Base-by-base conservation (phyloP, 2,888 invertebrate species). In the Aquatica leii region DNA sequence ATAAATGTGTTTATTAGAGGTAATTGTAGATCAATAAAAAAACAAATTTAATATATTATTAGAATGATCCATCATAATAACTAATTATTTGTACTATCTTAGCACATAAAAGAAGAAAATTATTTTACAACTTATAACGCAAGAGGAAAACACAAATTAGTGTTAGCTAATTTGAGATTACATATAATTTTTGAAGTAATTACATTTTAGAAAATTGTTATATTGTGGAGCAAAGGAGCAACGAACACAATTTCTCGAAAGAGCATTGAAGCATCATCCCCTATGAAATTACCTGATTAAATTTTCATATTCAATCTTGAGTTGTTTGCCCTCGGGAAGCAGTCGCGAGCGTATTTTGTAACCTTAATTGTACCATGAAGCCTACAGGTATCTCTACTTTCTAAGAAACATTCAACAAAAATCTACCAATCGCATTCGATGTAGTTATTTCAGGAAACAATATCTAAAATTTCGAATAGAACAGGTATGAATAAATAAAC, bases 241-340 rank as follows among this genome's bases (percentile, higher is more conserved):
- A 59, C 69, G 73, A 73, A 74, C 73, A 75, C 74, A 77, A 77
- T 79, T 77, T 77, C 76, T 73, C 73, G 73, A 72, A 72, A 72
- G 72, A 73, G 79, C 76, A 78, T 75, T 75, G 76, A 75, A 72
- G 76, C 80, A 79, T 81, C 80, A 81, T 82, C 84, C 85, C 85
- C 85, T 85, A 86, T 86, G 86, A 87, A 87, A 87, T 87, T 86
- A 86, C 85, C 84, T 85, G 85, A 89, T 89, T 89, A 89, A 89
- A 88, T 86, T 89, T 89, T 89, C 88, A 89, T 89, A 89, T 89
- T 89, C 89, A 89, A 89, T 89, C 88, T 88, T 87, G 87, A 85
- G 84, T 85, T 86, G 86, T 86, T 86, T 86, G 85, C 86, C 83
- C 83, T 81, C 82, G 85, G 86, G 86, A 85, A 79, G 73, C 69